These are phyloP conservation scores for Caenorhabditis sp. DNA, from an alignment of 2,888 invertebrate genomes.

Conservation along the genomic window DNA sequence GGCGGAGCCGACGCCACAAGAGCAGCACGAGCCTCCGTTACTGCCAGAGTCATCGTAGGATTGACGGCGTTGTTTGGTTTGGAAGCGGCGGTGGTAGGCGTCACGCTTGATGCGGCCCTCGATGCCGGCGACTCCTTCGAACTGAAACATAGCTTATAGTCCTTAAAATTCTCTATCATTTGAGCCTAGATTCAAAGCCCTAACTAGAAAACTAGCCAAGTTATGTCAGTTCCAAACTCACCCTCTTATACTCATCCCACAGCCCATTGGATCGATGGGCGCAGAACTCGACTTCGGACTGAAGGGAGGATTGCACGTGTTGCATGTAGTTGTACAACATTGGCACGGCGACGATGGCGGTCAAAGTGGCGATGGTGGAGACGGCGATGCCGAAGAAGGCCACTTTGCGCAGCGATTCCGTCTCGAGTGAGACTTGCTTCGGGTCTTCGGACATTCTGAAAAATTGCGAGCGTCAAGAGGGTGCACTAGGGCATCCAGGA, in stretches of 20 bases:
- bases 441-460: slow-evolving; percentile 66
- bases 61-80: slow-evolving; percentile 41
- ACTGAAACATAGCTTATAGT: slow-evolving; percentile 35
- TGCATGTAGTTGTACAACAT: slow-evolving; percentile 78
- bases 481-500: slow-evolving; percentile 71
- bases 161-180: background rate
- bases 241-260: slow-evolving; percentile 73
- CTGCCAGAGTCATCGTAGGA: slow-evolving; percentile 32
- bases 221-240: background rate
- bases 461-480: too few species aligned
- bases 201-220: too few species aligned
- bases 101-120: slow-evolving; percentile 71
- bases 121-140: slow-evolving; percentile 63
- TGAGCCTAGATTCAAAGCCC: too few species aligned
- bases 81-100: slow-evolving; percentile 63
- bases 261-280: slow-evolving; percentile 71
- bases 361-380: slow-evolving; percentile 74
- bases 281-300: slow-evolving; percentile 77
- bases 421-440: slow-evolving; percentile 62
- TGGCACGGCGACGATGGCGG: slow-evolving; percentile 74
- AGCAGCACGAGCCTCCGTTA: slow-evolving; percentile 56
- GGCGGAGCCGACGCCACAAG: slow-evolving; percentile 62
- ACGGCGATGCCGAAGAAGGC: slow-evolving; percentile 73
- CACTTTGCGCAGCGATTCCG: slow-evolving; percentile 68
- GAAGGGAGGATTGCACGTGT: slow-evolving; percentile 73